phyloP scores from a whole-genome alignment of 1,140 invertebrate species.

The Piezodorus guildinii region DNA sequence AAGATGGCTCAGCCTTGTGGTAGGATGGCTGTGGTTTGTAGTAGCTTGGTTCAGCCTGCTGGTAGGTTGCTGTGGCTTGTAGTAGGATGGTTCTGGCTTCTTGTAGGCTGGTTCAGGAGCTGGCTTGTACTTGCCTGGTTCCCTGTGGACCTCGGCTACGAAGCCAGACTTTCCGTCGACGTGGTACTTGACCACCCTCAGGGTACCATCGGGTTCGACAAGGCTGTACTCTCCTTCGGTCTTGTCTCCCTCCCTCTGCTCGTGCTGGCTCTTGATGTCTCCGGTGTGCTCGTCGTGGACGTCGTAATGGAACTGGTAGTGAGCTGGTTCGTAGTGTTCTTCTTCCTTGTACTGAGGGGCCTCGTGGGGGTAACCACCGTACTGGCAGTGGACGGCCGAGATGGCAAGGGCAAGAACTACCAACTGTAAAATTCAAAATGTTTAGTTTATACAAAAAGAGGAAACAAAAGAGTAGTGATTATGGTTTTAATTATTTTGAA shows the following conservation, averaged over 20 bases:
- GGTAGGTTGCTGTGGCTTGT: background rate
- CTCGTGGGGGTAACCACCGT: too few relatives aligned
- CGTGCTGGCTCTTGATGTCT: slow-evolving; percentile 43
- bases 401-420: too few relatives aligned
- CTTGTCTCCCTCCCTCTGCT: slow-evolving; percentile 41
- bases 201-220: slow-evolving; percentile 29
- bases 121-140: background rate
- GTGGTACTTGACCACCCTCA: slow-evolving; percentile 24
- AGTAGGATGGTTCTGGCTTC: background rate
- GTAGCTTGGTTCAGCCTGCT: background rate
- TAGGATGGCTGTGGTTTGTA: background rate
- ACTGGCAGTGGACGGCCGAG: too few relatives aligned
- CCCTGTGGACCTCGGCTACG: background rate
- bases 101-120: slow-evolving; percentile 1
- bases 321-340: background rate
- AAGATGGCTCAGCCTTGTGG: too few relatives aligned
- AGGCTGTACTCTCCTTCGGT: slow-evolving; percentile 36
- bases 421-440: too few relatives aligned
- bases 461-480: too few relatives aligned
- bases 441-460: too few relatives aligned
- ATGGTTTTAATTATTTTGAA: too few relatives aligned
- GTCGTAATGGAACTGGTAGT: slow-evolving; percentile 41
- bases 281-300: slow-evolving; percentile 43
- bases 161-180: background rate
- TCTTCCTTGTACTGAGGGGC: too few relatives aligned